phyloP scores from a whole-genome alignment of 2,113 vertebrate species.

The Trichechus manatus region DNA sequence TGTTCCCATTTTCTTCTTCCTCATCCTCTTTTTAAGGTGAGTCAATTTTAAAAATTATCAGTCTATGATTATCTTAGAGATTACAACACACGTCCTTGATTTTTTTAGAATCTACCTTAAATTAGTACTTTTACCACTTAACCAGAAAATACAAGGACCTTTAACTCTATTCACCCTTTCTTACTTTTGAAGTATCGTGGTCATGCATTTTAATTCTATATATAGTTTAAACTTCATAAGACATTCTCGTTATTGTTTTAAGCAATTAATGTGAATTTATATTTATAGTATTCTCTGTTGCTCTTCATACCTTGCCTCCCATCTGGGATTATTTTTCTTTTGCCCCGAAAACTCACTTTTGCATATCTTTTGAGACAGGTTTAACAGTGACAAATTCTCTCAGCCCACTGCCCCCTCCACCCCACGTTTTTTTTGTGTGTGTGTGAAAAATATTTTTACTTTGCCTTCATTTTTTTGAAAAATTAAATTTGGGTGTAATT shows the following conservation, averaged over 20 bases:
- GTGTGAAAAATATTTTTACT: background rate
- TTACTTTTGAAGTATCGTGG: background rate
- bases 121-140: background rate
- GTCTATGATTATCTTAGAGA: background rate
- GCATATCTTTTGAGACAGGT: background rate
- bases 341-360: background rate
- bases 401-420: background rate
- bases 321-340: conserved; percentile 9
- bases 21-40: background rate
- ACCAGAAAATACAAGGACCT: background rate
- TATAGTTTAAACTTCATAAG: background rate
- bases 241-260: background rate
- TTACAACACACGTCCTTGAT: too few species aligned
- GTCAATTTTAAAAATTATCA: background rate
- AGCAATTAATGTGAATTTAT: background rate
- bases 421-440: background rate
- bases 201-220: background rate
- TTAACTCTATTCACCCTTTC: background rate
- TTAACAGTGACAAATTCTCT: background rate
- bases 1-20: background rate
- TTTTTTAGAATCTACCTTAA: too few species aligned
- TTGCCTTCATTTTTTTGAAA: background rate
- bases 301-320: background rate
- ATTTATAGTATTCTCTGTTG: background rate
- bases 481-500: background rate